phyloP scores from a whole-genome alignment of 2,113 vertebrate species.

The Argyrosomus japonicus region DNA sequence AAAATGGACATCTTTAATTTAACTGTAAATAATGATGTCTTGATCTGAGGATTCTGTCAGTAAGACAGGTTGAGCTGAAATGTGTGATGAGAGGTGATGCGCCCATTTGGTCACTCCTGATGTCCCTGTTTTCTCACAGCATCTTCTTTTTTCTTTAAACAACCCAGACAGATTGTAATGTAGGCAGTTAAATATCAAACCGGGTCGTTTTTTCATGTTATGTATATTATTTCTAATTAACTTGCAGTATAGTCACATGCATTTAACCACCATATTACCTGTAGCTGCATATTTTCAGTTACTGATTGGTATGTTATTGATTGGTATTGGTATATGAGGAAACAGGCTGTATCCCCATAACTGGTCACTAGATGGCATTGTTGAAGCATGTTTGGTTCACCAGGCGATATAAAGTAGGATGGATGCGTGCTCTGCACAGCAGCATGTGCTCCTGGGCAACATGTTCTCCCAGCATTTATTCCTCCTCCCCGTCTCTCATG shows the following conservation, averaged over 20 bases:
- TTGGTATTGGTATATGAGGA: background rate
- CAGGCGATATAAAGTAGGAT: slow-evolving; percentile 2
- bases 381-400: slow-evolving; percentile 53
- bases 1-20: background rate
- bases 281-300: background rate
- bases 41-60: background rate
- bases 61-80: slow-evolving; percentile 4
- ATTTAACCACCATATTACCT: background rate
- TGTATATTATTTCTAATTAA: slow-evolving; percentile 1
- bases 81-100: slow-evolving; percentile 17
- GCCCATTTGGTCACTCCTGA: slow-evolving; percentile 24
- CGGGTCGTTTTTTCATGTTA: background rate
- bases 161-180: slow-evolving; percentile 9
- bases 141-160: slow-evolving; percentile 36
- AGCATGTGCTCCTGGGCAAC: slow-evolving; percentile 68
- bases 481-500: slow-evolving; percentile 32
- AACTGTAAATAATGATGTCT: slow-evolving; percentile 1
- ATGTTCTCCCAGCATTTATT: slow-evolving; percentile 53
- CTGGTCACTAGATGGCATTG: slow-evolving; percentile 74
- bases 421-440: slow-evolving; percentile 50
- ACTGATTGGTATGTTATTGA: background rate
- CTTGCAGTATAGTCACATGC: background rate
- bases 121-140: slow-evolving; percentile 37
- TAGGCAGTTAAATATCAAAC: slow-evolving; percentile 20
- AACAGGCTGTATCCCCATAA: background rate